phyloP scores from a whole-genome alignment of 2,797 vertebrate genomes.

The Amblyraja radiata region DNA sequence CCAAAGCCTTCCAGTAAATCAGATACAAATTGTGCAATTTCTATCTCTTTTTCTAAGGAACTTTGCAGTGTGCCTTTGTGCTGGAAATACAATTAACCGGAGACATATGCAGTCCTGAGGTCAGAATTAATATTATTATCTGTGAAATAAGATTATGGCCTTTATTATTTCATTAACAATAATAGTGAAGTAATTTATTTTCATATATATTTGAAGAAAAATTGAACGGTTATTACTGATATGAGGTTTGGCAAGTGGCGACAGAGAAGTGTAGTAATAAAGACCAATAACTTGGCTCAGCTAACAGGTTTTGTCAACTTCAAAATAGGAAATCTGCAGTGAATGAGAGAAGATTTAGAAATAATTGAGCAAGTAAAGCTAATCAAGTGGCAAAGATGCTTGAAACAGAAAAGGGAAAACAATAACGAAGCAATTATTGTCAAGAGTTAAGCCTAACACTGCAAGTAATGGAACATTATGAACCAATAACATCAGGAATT shows the following conservation, averaged over 20 bases:
- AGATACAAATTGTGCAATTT: not conserved
- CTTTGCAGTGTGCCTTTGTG: not conserved
- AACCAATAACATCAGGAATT: not conserved
- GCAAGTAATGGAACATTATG: not conserved
- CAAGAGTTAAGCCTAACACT: not conserved
- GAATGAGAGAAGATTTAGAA: not conserved
- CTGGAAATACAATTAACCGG: not conserved
- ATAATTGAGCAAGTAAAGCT: not conserved
- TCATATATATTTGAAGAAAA: not conserved
- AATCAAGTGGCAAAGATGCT: not conserved
- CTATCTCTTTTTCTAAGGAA: not conserved
- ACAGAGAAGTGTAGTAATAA: not conserved
- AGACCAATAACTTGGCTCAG: not conserved
- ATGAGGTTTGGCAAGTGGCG: not conserved
- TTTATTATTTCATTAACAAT: not conserved
- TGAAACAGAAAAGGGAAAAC: not conserved
- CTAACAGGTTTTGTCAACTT: not conserved
- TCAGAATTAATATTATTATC: not conserved
- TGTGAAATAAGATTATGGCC: not conserved
- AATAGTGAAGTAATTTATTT: not conserved
- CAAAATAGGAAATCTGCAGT: not conserved
- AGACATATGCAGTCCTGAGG: not conserved
- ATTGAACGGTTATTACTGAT: not conserved
- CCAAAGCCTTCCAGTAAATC: not conserved
- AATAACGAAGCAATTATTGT: slow-evolving; percentile 22